phyloP scores from a whole-genome alignment of 2,888 invertebrate species.

The Sepiola atlantica region DNA sequence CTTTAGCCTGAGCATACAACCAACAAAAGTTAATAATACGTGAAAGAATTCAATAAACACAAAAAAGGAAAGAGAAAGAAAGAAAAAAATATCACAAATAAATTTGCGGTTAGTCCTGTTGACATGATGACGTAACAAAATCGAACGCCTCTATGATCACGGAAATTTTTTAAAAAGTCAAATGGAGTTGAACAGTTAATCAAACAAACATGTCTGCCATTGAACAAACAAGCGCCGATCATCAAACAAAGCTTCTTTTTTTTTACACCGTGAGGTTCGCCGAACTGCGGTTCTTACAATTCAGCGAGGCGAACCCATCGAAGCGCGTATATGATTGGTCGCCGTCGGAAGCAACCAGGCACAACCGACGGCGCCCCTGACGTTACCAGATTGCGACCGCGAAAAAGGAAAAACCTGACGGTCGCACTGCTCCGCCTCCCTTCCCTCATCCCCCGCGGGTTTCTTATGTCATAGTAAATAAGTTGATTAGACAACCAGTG shows the following conservation, averaged over 20 bases:
- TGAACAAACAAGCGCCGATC: neutral
- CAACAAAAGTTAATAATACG: neutral
- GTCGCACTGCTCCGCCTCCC: neutral
- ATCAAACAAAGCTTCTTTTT: neutral
- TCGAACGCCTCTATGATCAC: neutral
- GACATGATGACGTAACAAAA: neutral
- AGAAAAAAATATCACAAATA: neutral
- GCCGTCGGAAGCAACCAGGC: neutral
- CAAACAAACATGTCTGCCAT: neutral
- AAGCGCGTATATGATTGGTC: neutral
- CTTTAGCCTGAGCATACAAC: too few species aligned
- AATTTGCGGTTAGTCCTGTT: neutral
- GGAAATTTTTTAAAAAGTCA: neutral
- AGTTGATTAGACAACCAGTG: slow-evolving; percentile 21
- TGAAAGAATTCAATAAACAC: neutral
- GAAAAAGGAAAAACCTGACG: neutral
- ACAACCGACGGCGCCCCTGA: neutral
- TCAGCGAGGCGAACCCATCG: neutral
- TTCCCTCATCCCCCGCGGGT: too few species aligned
- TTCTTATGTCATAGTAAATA: neutral
- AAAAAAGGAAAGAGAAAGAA: neutral
- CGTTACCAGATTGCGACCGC: neutral
- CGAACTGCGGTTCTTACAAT: neutral
- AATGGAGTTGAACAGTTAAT: neutral
- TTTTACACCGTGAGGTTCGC: too few species aligned